These are phyloP conservation scores for Torymus tubicola DNA, from an alignment of 2,888 invertebrate species.

Conservation along the genomic window DNA sequence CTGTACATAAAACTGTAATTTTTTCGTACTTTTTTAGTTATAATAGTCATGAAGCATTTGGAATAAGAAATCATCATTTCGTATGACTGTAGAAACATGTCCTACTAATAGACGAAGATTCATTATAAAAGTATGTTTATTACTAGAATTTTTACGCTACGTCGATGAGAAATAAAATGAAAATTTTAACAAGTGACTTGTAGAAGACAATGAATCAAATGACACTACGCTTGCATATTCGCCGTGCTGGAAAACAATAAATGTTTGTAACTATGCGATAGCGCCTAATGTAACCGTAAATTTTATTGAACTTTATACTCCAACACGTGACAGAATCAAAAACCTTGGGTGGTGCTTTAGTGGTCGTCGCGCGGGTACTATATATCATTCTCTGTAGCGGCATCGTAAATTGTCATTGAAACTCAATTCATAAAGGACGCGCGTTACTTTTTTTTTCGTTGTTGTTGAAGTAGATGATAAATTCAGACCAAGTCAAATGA, in stretches of 20 bases:
- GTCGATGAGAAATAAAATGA: no score
- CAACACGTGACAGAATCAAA: constrained; percentile 8
- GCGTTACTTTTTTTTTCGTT: not conserved
- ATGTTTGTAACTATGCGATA: not conserved
- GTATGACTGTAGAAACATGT: no score
- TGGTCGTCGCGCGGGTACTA: not conserved
- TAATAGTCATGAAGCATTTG: no score
- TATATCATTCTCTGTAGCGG: constrained; percentile 15
- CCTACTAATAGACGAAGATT: no score
- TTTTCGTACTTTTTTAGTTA: no score
- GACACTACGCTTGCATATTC: not conserved
- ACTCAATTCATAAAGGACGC: constrained; percentile 13
- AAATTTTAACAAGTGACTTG: no score
- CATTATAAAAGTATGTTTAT: no score
- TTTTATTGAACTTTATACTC: constrained; percentile 37
- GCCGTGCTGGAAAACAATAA: not conserved
- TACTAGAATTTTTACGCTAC: no score
- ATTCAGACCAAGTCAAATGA: not conserved
- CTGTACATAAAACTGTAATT: no score
- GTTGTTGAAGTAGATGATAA: not conserved
- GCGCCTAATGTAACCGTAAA: constrained; percentile 33
- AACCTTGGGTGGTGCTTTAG: constrained; percentile 19
- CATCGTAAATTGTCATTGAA: constrained; percentile 45
- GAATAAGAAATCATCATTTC: no score
- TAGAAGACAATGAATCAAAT: not conserved